These are phyloP conservation scores for Pogonus chalceus DNA, from an alignment of 1,140 invertebrate species.

Conservation along the genomic window DNA sequence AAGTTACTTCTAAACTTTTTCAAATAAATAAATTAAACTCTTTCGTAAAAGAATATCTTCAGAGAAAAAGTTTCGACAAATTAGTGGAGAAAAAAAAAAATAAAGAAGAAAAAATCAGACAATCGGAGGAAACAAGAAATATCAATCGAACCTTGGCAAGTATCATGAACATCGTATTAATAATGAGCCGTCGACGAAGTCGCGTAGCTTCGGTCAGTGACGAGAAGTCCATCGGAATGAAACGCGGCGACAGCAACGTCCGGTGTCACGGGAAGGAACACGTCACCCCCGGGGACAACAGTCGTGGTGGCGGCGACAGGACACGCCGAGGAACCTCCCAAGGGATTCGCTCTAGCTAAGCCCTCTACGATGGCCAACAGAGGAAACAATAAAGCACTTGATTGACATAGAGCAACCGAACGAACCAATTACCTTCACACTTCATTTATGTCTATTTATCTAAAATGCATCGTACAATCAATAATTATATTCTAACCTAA, in stretches of 20 bases:
- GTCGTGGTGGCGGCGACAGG: slow-evolving; percentile 1
- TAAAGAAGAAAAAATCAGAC: too few relatives aligned
- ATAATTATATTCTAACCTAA: too few relatives aligned
- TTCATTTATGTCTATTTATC: not conserved
- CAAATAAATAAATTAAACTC: too few relatives aligned
- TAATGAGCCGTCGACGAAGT: not conserved
- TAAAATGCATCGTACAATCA: too few relatives aligned
- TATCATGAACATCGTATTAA: too few relatives aligned
- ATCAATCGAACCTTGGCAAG: not conserved
- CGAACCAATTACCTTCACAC: not conserved
- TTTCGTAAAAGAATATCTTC: too few relatives aligned
- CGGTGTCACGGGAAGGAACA: slow-evolving; percentile 1
- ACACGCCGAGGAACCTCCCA: not conserved
- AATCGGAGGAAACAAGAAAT: too few relatives aligned
- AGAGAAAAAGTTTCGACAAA: too few relatives aligned
- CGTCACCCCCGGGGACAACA: not conserved
- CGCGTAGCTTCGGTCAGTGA: not conserved
- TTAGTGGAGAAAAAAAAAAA: too few relatives aligned
- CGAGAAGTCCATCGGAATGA: too few relatives aligned
- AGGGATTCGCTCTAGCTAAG: not conserved
- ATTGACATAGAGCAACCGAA: not conserved
- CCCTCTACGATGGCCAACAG: not conserved
- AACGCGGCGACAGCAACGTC: too few relatives aligned
- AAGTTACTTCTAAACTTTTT: too few relatives aligned
- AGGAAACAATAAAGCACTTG: slow-evolving; percentile 3